Evolutionary conservation across 30 jellyfish, hydroid and myxozoan genomes (phyloP), one percentile per base, ranked within the genome.

Genomic region (Calvadosia cruxmelitensis): DNA sequence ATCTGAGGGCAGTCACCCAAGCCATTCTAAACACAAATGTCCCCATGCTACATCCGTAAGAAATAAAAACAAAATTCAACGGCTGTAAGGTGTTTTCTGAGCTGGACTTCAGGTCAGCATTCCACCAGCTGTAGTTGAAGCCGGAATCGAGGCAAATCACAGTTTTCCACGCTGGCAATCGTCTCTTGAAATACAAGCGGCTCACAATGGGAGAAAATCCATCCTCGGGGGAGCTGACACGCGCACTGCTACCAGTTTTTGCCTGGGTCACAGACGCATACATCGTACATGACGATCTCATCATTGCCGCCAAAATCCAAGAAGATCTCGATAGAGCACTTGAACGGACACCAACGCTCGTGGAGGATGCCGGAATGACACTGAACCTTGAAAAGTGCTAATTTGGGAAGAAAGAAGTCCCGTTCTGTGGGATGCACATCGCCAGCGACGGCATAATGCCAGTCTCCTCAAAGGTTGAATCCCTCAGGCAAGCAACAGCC

Each of bases 51-150:
- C 15, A 20, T 10, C 57, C 57, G 20, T 87, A 81, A 62, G 94
- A 81, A 0, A 67, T 66, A 3, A 72, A 42, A 28, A 72, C 94
- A 3, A 73, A 73, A 50, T 49, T 82, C 0, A 0, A 82, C 0
- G 82, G 87, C 57, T 13, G 82, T 42, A 65, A 68, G 34, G 53
- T 5, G 33, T 81, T 81, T 67, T 0, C 88, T 57, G 74, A 81
- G 64, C 24, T 74, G 1, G 87, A 74, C 52, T 72, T 81, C 20
- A 67, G 74, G 78, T 64, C 94, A 29, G 94, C 94, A 2, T 81
- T 81, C 62, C 78, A 67, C 36, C 78, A 81, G 31, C 73, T 81
- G 31, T 62, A 2, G 78, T 68, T 81, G 15, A 75, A 62, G 35
- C 92, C 87, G 31, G 87, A 57, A 51, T 23, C 63, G 29, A 32